phyloP scores from a whole-genome alignment of 2,113 vertebrate genomes.

The Mus musculus region DNA sequence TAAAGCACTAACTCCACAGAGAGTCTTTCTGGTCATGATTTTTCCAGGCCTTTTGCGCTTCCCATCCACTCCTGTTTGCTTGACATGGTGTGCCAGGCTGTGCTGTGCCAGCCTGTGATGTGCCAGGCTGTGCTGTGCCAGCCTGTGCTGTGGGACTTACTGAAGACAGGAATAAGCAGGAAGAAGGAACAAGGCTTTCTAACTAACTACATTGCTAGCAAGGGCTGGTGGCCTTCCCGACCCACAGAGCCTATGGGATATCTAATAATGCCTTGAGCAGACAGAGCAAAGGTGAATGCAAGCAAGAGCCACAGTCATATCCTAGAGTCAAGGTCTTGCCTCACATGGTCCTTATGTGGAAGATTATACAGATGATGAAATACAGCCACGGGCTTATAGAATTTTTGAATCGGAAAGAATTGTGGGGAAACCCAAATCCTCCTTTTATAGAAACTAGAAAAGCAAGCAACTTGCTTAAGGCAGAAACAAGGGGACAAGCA shows the following conservation, averaged over 20 bases:
- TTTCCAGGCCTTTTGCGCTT: neutral
- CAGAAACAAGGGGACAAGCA: slow-evolving; percentile 39
- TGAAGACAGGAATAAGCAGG: neutral
- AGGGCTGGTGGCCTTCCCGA: neutral
- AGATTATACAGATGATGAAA: neutral
- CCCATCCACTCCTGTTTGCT: neutral
- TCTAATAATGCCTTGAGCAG: neutral
- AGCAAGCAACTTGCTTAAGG: slow-evolving; percentile 46
- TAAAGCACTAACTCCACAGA: neutral
- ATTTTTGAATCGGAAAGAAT: neutral
- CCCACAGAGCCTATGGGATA: neutral
- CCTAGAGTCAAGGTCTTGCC: slow-evolving; percentile 16
- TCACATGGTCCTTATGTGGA: neutral
- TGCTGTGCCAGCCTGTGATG: neutral
- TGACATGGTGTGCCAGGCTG: neutral
- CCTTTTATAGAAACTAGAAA: slow-evolving; percentile 58
- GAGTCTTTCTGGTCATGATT: neutral
- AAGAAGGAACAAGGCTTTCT: neutral
- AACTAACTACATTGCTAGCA: neutral
- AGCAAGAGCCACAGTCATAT: neutral
- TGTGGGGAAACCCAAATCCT: slow-evolving; percentile 59
- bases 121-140: neutral
- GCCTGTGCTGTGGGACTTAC: neutral
- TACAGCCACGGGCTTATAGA: neutral
- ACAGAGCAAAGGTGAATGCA: neutral